phyloP scores from a whole-genome alignment of 2,113 vertebrate species.

The Catagonus wagneri region DNA sequence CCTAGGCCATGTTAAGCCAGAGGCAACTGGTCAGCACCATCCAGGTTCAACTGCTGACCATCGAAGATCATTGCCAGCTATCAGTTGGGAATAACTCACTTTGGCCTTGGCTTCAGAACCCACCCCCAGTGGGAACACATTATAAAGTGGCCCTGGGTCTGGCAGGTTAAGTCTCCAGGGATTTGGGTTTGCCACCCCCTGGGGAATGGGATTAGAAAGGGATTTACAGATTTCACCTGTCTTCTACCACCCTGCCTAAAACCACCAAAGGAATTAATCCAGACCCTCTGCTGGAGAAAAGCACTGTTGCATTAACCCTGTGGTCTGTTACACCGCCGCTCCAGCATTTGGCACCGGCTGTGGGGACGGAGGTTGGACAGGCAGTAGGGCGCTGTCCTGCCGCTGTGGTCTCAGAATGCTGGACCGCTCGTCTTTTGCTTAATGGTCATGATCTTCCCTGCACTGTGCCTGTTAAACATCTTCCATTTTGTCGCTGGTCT shows the following conservation, averaged over 20 bases:
- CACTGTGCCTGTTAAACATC: neutral
- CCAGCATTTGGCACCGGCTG: too few relatives aligned
- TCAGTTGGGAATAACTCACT: fast-evolving
- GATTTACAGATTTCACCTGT: neutral
- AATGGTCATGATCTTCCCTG: neutral
- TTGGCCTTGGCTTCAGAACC: neutral
- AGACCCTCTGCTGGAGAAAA: neutral
- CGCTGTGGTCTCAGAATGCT: neutral
- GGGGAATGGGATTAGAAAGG: neutral
- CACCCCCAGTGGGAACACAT: fast-evolving
- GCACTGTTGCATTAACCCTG: neutral
- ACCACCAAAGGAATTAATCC: neutral
- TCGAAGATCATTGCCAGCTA: neutral
- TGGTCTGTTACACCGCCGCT: neutral
- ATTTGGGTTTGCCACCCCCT: neutral
- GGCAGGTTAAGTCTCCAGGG: neutral
- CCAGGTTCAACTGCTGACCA: neutral
- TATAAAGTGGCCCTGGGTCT: neutral
- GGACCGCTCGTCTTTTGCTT: neutral
- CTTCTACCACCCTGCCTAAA: neutral
- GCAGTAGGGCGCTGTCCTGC: neutral
- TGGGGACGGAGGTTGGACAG: neutral
- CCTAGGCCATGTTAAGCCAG: neutral
- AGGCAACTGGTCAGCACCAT: neutral
- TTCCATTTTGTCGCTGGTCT: neutral